Percentiles rank a stretch among this genome's conserved stretches.
Conservation (phyloP, 2,797 vertebrate species). For the Urosaurus nigricauda region DNA sequence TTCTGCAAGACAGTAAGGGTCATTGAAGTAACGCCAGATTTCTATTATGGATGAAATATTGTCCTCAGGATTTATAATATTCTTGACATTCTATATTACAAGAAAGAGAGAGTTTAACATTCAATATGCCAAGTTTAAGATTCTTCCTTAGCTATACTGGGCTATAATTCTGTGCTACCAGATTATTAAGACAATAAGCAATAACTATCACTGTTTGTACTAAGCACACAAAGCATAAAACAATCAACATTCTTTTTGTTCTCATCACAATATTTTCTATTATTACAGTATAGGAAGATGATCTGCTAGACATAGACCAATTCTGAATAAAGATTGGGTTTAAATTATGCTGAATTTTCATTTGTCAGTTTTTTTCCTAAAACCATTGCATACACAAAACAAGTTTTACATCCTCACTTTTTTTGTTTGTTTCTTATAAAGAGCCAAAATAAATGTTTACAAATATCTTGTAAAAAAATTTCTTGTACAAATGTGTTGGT, state of each 20-base stretch:
- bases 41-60: neutral
- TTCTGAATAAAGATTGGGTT: constrained; percentile 29
- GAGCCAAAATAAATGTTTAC: neutral
- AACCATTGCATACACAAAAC: neutral
- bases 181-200: neutral
- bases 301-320: constrained; percentile 8
- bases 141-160: neutral
- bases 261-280: constrained; percentile 30
- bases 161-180: neutral
- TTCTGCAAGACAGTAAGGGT: neutral
- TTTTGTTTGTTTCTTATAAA: neutral
- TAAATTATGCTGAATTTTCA: neutral
- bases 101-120: neutral
- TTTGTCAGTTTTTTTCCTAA: neutral
- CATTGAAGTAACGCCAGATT: neutral
- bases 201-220: constrained; percentile 11
- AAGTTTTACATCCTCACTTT: neutral
- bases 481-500: neutral
- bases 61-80: constrained; percentile 16
- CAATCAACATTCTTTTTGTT: neutral
- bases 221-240: neutral
- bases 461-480: neutral
- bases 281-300: neutral
- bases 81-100: neutral
- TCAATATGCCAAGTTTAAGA: neutral